Evolutionary conservation across 2,888 invertebrate genomes (phyloP).

Genomic region (Dasysyrphus tricinctus): DNA sequence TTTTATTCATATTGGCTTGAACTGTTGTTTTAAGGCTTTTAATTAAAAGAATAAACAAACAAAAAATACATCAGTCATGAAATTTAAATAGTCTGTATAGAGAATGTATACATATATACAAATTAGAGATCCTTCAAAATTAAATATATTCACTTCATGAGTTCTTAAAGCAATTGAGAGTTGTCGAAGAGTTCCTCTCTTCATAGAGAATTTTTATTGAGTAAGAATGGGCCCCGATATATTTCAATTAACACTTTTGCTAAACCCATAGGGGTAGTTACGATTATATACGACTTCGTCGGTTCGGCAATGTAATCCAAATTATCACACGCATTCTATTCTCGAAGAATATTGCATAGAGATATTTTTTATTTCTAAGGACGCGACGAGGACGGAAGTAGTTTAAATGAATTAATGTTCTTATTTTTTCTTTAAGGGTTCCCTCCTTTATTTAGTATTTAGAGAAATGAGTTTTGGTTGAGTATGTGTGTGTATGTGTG

Average conservation of each 20-base stretch:
- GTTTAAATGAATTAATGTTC: slow-evolving; percentile 66
- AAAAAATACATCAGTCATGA: slow-evolving; percentile 27
- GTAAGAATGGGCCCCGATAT: slow-evolving; percentile 76
- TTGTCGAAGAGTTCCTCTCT: slow-evolving; percentile 28
- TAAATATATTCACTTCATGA: slow-evolving; percentile 54
- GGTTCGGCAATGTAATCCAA: slow-evolving; percentile 43
- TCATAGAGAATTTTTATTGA: slow-evolving; percentile 45
- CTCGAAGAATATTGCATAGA: slow-evolving; percentile 34
- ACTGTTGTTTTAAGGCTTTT: not conserved
- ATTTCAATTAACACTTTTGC: slow-evolving; percentile 77
- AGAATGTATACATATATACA: not conserved
- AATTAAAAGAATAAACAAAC: slow-evolving; percentile 65
- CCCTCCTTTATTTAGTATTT: slow-evolving; percentile 24
- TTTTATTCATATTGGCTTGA: slow-evolving; percentile 19
- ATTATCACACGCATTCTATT: slow-evolving; percentile 66
- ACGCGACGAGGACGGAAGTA: slow-evolving; percentile 61
- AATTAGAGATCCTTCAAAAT: slow-evolving; percentile 58
- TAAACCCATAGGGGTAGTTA: slow-evolving; percentile 73
- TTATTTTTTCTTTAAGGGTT: slow-evolving; percentile 38
- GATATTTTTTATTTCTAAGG: slow-evolving; percentile 53
- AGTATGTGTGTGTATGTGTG: not conserved
- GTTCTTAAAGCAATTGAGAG: slow-evolving; percentile 56
- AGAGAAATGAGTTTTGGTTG: not conserved
- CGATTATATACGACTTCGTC: slow-evolving; percentile 21
- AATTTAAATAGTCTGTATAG: not conserved